Percentiles rank a stretch among this genome's conserved stretches.
Evolutionary conservation across 1,140 invertebrate species (phyloP).

Genomic region (Diachasmimorpha longicaudata): DNA sequence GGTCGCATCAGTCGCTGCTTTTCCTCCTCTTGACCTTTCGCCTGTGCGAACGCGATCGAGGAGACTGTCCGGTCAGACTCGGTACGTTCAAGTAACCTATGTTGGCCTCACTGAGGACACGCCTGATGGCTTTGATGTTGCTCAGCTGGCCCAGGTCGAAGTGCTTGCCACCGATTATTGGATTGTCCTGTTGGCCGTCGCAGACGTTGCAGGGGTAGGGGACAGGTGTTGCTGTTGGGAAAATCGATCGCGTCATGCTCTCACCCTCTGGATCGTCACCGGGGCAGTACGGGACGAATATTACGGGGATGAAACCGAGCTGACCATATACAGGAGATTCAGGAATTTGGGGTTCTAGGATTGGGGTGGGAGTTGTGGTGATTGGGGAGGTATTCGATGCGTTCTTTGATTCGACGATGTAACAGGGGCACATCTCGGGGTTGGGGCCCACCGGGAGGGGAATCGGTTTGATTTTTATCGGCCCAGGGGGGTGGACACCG

Average conservation of each 20-base stretch:
- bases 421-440: conserved; percentile 49
- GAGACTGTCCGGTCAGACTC: conserved; percentile 5
- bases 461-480: conserved; percentile 41
- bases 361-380: conserved; percentile 3
- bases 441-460: conserved; percentile 45
- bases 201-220: conserved; percentile 50
- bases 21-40: conserved; percentile 27
- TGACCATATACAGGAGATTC: conserved; percentile 30
- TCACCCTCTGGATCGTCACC: conserved; percentile 56
- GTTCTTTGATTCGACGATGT: conserved; percentile 44
- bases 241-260: conserved; percentile 60
- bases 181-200: conserved; percentile 13
- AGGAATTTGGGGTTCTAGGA: neutral
- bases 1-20: neutral
- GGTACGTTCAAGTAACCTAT: conserved; percentile 49
- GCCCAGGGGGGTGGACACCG: conserved; percentile 43
- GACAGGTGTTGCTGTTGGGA: conserved; percentile 64
- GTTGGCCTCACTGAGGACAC: conserved; percentile 37
- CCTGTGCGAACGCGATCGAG: neutral
- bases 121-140: conserved; percentile 40
- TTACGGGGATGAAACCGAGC: conserved; percentile 67
- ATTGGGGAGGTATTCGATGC: conserved; percentile 29
- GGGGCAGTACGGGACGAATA: conserved; percentile 68
- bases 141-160: conserved; percentile 39
- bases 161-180: conserved; percentile 29